Conservation (phyloP, 1,140 invertebrate genomes). For the Drosophila fuyamai region DNA sequence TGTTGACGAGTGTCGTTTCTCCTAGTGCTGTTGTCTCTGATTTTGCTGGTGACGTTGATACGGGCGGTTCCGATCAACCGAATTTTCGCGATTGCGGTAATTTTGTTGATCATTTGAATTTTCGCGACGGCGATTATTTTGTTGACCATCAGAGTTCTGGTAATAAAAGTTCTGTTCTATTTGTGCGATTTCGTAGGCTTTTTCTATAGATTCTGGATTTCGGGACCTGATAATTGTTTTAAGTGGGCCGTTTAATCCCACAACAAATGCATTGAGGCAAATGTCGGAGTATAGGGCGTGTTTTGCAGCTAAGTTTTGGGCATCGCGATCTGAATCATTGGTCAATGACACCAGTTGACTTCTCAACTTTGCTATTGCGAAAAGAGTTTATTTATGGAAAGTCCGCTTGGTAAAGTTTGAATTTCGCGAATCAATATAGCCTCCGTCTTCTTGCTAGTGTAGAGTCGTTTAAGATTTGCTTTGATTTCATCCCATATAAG, state of each 20-base stretch:
- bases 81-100: no score
- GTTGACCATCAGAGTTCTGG: not conserved
- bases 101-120: no score
- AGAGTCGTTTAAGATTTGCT: conserved; percentile 15
- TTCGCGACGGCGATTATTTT: no score
- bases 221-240: conserved; percentile 3
- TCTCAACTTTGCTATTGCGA: conserved; percentile 12
- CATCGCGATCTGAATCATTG: not conserved
- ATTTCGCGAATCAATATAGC: conserved; percentile 13
- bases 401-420: conserved; percentile 12
- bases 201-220: not conserved
- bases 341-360: conserved; percentile 2
- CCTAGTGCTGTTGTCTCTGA: not conserved
- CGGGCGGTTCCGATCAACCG: no score
- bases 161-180: not conserved
- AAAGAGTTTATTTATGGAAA: conserved; percentile 13
- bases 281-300: conserved; percentile 1
- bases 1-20: no score
- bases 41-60: no score
- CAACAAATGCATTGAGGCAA: conserved; percentile 8
- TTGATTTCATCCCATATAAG: conserved; percentile 20
- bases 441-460: conserved; percentile 4
- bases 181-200: not conserved
- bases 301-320: not conserved
- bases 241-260: conserved; percentile 2